phyloP scores from a whole-genome alignment of 2,888 invertebrate genomes.

The Vesta saturnalis region DNA sequence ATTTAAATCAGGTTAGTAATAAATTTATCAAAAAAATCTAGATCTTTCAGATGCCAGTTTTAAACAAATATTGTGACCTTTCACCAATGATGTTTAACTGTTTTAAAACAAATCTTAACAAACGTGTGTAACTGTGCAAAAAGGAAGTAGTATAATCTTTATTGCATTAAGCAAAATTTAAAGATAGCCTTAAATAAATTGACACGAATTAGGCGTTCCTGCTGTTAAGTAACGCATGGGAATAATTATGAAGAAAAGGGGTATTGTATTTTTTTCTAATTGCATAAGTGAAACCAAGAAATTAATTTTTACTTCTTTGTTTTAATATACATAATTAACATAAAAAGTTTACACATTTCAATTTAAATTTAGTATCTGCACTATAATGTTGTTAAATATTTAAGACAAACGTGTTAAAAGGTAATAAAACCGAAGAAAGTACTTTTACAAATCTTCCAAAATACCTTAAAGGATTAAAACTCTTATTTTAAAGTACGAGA shows the following conservation, averaged over 20 bases:
- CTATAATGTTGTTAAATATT: too few species aligned
- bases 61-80: neutral
- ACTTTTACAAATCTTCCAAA: too few species aligned
- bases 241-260: neutral
- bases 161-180: neutral
- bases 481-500: neutral
- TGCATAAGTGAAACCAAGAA: neutral
- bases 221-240: neutral
- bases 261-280: neutral
- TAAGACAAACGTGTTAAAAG: too few species aligned
- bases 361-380: too few species aligned
- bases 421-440: too few species aligned
- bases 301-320: neutral
- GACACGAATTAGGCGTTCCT: neutral
- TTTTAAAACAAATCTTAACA: too few species aligned
- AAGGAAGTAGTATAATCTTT: too few species aligned
- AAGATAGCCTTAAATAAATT: too few species aligned
- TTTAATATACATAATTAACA: too few species aligned
- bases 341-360: too few species aligned
- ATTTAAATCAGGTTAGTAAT: neutral
- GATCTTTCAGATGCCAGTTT: neutral
- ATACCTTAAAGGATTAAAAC: too few species aligned
- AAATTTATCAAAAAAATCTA: slow-evolving; percentile 1
- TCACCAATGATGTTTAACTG: neutral
- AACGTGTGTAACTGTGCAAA: too few species aligned